These are phyloP conservation scores for Volucella bombylans DNA, from an alignment of 2,888 invertebrate genomes.

Conservation along the genomic window DNA sequence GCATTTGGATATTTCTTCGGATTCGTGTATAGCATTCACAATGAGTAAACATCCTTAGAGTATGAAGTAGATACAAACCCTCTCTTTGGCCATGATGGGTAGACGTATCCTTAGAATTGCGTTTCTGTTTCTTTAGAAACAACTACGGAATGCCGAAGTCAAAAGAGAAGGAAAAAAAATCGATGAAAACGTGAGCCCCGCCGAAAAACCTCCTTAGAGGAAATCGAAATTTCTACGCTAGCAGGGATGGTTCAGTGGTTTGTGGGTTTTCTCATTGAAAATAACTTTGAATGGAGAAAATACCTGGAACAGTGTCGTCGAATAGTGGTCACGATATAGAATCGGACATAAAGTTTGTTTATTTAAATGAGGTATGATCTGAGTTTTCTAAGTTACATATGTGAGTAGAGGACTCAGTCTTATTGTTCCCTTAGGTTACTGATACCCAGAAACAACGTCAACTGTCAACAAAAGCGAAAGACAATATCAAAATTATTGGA, in stretches of 20 bases:
- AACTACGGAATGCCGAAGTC: background rate
- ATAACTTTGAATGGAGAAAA: background rate
- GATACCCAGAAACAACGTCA: too few species aligned
- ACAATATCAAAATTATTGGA: too few species aligned
- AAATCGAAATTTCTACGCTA: slow-evolving; percentile 41
- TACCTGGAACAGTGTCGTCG: slow-evolving; percentile 8
- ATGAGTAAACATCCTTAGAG: slow-evolving; percentile 54
- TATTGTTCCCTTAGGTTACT: too few species aligned
- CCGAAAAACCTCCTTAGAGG: slow-evolving; percentile 41
- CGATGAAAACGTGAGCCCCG: slow-evolving; percentile 44
- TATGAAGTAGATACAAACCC: background rate
- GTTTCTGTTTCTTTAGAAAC: slow-evolving; percentile 17
- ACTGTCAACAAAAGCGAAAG: too few species aligned
- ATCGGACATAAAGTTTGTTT: too few species aligned
- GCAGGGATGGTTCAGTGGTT: background rate
- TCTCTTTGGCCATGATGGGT: slow-evolving; percentile 29
- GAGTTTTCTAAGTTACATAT: too few species aligned
- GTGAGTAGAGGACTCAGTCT: too few species aligned
- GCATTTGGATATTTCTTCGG: slow-evolving; percentile 61
- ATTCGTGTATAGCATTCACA: slow-evolving; percentile 62
- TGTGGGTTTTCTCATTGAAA: slow-evolving; percentile 1
- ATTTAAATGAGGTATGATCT: too few species aligned
- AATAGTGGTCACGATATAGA: background rate
- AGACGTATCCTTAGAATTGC: slow-evolving; percentile 31
- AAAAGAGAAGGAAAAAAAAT: slow-evolving; percentile 27